Evolutionary conservation across 2,888 invertebrate genomes (phyloP).

Genomic region (Mamestra brassicae): DNA sequence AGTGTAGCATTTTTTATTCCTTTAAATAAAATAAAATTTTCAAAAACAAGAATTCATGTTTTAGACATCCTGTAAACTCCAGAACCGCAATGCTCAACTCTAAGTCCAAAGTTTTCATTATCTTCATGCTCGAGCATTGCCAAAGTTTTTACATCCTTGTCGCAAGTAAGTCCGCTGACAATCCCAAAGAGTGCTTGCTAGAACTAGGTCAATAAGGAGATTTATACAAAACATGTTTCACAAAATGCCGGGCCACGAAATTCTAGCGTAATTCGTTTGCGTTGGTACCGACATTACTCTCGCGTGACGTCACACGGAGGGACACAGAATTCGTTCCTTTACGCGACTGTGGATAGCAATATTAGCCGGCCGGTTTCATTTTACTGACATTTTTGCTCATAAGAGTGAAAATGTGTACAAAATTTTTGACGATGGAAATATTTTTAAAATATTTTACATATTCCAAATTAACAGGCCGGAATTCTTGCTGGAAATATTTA

Average conservation of each 20-base stretch:
- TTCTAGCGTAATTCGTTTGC: slow-evolving; percentile 59
- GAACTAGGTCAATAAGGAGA: slow-evolving; percentile 54
- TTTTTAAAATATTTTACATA: slow-evolving; percentile 37
- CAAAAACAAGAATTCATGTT: not conserved
- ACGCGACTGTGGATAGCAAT: slow-evolving; percentile 31
- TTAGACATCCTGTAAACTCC: not conserved
- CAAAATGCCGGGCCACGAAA: slow-evolving; percentile 45
- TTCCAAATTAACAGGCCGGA: slow-evolving; percentile 11
- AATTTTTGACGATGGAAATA: slow-evolving; percentile 1
- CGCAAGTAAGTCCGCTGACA: slow-evolving; percentile 25
- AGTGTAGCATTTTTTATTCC: not conserved
- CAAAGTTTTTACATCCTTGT: slow-evolving; percentile 41
- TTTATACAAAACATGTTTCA: slow-evolving; percentile 59
- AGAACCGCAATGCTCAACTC: slow-evolving; percentile 8
- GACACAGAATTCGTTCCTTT: slow-evolving; percentile 51
- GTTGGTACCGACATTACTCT: slow-evolving; percentile 49
- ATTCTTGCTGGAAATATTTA: slow-evolving; percentile 35
- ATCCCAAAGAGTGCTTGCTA: slow-evolving; percentile 37
- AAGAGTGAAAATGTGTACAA: slow-evolving; percentile 15
- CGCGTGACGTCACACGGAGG: slow-evolving; percentile 50
- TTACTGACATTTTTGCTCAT: slow-evolving; percentile 17
- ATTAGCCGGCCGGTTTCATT: slow-evolving; percentile 27
- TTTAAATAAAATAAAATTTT: too few species aligned
- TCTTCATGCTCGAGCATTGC: slow-evolving; percentile 25
- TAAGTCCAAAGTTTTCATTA: slow-evolving; percentile 30